Base-by-base conservation (phyloP, 2,888 invertebrate genomes). In the Dryobotodes eremita region DNA sequence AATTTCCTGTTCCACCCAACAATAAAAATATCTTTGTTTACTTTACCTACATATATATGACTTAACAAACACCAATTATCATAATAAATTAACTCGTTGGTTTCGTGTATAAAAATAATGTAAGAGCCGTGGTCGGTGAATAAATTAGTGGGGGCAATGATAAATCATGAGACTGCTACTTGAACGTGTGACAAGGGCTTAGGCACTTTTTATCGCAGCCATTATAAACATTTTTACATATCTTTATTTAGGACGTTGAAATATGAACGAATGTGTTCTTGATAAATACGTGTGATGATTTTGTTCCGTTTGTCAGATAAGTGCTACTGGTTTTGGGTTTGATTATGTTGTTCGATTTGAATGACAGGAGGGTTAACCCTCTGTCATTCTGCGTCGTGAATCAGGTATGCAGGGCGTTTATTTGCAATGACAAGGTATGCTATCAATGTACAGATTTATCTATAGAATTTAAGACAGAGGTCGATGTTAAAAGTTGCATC, bases 1-100 rank as follows among this genome's bases (percentile, higher is more conserved):
- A 72, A 80, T 78, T 76, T 80, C 81, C 78, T 83, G 77, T 64
- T 42, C 15, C 5, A 76, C 46, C 20, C 23, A 55, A 77, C 68
- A 79, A 83, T 77, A 87, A 84, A 79, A 80, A 80, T 84, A 84
- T 75, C 69, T 80, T 82, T 75, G 82, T 85, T 86, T 80, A 79
- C 83, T 50, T 65, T 62, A 75, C 84, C 76, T 78, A 82, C 86
- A 77, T 87, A 82, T 80, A 88, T 85, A 88, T 90, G 89, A 86
- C 90, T 90, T 89, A 89, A 90, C 90, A 92, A 92, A 93, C 89
- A 92, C 89, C 90, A 92, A 93, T 93, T 93, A 93, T 90, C 91
- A 92, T 90, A 91, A 91, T 92, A 91, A 92, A 94, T 93, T 91
- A 92, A 92, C 89, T 89, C 90, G 89, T 91, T 91, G 89, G 83